Conservation (phyloP, 2,113 vertebrate genomes). For the Halcyon malimbica region DNA sequence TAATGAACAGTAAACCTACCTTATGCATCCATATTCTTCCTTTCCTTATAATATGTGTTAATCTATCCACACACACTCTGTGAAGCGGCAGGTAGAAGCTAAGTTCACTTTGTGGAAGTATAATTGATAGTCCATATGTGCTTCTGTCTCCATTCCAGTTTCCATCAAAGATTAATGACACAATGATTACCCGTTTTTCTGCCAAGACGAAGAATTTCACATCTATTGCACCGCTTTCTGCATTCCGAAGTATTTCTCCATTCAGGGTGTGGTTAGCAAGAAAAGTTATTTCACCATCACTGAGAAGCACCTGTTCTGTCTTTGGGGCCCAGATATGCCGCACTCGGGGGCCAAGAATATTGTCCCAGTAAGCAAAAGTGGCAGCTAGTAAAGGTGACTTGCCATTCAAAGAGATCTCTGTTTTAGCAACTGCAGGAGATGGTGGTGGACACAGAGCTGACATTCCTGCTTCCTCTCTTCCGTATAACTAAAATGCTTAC, state of each 20-base stretch:
- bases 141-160: constrained; percentile 97
- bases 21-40: constrained; percentile 99
- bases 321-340: constrained; percentile 95
- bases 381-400: constrained; percentile 94
- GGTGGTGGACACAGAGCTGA: constrained; percentile 92
- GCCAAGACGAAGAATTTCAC: constrained; percentile 97
- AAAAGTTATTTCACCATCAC: constrained; percentile 95
- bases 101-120: constrained; percentile 92
- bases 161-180: constrained; percentile 96
- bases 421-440: constrained; percentile 96
- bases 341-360: constrained; percentile 95
- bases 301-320: constrained; percentile 86
- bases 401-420: constrained; percentile 87
- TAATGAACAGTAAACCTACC: constrained; percentile 73
- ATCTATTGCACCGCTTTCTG: constrained; percentile 94
- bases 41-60: constrained; percentile 94
- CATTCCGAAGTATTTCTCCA: constrained; percentile 95
- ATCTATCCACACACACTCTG: constrained; percentile 90
- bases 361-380: constrained; percentile 99
- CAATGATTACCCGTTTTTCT: constrained; percentile 96
- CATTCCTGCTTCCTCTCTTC: constrained; percentile 73
- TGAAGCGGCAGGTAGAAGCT: constrained; percentile 94
- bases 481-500: not conserved
- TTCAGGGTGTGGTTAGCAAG: constrained; percentile 97
- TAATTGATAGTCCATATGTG: constrained; percentile 94